Evolutionary conservation across 2,797 vertebrate genomes (phyloP).

Genomic region (Vireo griseus): DNA sequence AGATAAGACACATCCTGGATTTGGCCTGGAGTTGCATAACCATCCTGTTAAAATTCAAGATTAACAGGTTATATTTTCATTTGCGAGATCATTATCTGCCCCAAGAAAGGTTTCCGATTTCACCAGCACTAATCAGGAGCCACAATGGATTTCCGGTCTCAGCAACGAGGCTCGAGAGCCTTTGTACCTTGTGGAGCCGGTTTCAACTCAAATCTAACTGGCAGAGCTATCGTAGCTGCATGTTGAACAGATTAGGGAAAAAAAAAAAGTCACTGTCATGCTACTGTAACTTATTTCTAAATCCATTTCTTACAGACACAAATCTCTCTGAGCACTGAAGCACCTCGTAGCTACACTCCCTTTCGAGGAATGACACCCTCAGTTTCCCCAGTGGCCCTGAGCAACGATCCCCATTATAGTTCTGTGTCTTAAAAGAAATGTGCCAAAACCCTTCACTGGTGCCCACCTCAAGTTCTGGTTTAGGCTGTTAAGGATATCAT

Average conservation of each 20-base stretch:
- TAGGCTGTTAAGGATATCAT: background rate
- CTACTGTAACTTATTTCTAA: slow-evolving; percentile 4
- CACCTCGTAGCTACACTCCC: background rate
- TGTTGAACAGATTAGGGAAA: background rate
- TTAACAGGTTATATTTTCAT: slow-evolving; percentile 64
- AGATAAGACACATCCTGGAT: background rate
- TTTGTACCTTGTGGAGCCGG: slow-evolving; percentile 12
- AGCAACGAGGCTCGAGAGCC: background rate
- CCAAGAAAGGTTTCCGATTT: slow-evolving; percentile 58
- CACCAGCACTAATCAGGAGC: slow-evolving; percentile 57
- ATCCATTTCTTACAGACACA: background rate
- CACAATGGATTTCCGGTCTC: slow-evolving; percentile 40
- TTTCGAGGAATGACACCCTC: background rate
- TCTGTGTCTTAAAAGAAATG: background rate
- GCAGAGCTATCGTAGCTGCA: background rate
- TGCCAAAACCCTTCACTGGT: background rate
- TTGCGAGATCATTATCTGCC: slow-evolving; percentile 20
- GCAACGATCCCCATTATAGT: background rate
- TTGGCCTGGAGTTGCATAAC: slow-evolving; percentile 6
- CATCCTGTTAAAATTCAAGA: slow-evolving; percentile 47
- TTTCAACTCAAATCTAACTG: slow-evolving; percentile 24
- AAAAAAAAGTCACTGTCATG: background rate
- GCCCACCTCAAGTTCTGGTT: background rate
- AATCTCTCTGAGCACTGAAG: background rate
- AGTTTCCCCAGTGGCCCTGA: background rate